Evolutionary conservation across 2,888 invertebrate species (phyloP).

Genomic region (Nesidiocoris tenuis): DNA sequence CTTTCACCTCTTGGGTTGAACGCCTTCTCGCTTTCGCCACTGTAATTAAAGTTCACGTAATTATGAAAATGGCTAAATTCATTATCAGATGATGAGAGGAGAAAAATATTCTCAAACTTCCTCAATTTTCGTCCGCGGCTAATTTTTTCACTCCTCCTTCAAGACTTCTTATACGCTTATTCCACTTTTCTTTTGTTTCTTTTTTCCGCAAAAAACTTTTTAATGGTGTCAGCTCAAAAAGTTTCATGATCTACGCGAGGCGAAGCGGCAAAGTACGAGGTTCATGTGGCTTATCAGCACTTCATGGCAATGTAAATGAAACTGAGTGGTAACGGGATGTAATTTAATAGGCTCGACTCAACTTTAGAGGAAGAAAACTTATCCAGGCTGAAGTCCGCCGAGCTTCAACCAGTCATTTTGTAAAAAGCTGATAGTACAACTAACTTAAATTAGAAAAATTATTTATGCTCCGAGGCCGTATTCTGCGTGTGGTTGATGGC

Average conservation of each 20-base stretch:
- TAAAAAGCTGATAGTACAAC: too few species aligned
- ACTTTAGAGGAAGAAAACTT: slow-evolving; percentile 20
- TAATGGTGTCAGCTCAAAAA: slow-evolving; percentile 37
- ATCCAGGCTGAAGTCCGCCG: neutral
- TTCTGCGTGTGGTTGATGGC: too few species aligned
- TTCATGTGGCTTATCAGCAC: slow-evolving; percentile 39
- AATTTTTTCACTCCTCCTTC: slow-evolving; percentile 18
- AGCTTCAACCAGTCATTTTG: too few species aligned
- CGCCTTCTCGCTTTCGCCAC: neutral
- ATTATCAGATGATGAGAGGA: slow-evolving; percentile 22
- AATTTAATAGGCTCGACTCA: slow-evolving; percentile 26
- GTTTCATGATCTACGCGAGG: slow-evolving; percentile 33
- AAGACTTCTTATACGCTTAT: slow-evolving; percentile 15
- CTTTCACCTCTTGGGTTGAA: slow-evolving; percentile 1
- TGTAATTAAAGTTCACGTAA: slow-evolving; percentile 33
- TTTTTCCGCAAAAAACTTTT: slow-evolving; percentile 10
- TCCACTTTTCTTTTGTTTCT: slow-evolving; percentile 25
- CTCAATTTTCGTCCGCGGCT: slow-evolving; percentile 1
- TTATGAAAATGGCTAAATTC: slow-evolving; percentile 25
- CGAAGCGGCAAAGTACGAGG: neutral
- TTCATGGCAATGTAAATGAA: slow-evolving; percentile 39
- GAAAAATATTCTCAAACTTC: slow-evolving; percentile 18
- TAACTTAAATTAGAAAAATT: too few species aligned
- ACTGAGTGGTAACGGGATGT: slow-evolving; percentile 11
- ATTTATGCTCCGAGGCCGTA: too few species aligned